A percentile compares a stretch with the other conserved stretches of the same genome.
phyloP scores from a whole-genome alignment of 2,113 vertebrate species.

The Periophthalmodon schlosseri region DNA sequence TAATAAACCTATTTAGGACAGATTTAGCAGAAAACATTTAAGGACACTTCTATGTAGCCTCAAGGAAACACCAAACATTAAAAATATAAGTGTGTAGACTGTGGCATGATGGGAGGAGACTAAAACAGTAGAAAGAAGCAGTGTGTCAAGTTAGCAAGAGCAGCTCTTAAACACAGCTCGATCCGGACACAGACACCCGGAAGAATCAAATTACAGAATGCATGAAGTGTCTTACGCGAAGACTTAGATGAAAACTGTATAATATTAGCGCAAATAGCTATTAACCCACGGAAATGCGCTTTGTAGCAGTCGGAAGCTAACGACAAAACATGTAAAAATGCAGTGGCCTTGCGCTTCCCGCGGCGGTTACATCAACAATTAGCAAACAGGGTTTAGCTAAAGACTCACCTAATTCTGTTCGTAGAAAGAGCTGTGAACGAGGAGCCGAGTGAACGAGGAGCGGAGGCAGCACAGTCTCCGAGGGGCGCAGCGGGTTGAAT shows the following conservation, averaged over 20 bases:
- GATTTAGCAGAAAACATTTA: neutral
- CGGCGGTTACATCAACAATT: neutral
- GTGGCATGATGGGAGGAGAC: conserved; percentile 22
- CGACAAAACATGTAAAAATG: neutral
- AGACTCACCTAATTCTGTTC: conserved; percentile 28
- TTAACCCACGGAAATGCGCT: too few species aligned
- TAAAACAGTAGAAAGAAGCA: neutral
- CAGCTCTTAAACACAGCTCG: neutral
- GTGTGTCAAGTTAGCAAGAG: neutral
- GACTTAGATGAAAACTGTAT: neutral
- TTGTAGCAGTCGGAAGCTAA: neutral
- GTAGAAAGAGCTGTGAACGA: conserved; percentile 5
- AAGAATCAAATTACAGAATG: neutral
- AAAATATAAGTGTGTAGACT: conserved; percentile 18
- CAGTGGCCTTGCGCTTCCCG: neutral
- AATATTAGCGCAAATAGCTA: neutral
- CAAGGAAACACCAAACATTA: neutral
- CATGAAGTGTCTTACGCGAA: neutral
- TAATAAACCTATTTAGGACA: neutral
- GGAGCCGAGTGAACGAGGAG: neutral
- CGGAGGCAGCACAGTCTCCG: neutral
- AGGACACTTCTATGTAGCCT: neutral
- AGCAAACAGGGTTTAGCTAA: neutral
- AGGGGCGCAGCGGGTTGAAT: neutral
- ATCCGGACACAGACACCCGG: neutral